Base-by-base conservation (phyloP, 2,113 vertebrate genomes). In the Neogale vison region DNA sequence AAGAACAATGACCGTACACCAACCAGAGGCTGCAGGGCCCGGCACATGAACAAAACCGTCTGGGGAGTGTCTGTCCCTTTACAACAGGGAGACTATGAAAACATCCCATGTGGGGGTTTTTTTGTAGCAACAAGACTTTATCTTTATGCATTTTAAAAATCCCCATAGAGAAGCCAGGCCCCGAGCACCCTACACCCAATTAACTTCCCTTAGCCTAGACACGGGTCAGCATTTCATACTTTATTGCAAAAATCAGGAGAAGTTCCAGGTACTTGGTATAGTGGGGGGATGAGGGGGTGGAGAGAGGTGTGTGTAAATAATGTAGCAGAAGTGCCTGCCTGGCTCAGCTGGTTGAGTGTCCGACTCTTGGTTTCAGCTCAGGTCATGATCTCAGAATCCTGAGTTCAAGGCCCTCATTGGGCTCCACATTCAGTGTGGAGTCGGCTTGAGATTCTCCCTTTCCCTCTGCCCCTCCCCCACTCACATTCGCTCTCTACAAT, bases 101-200 rank as follows among this genome's bases (percentile, higher is more conserved):
- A 96, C 47, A 80, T 50, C n/a, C 26, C 77, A n/a, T 1, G 0
- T 34, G n/a, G 26, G 26, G 57, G 23, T 61, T 47, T 42, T 24
- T 65, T 15, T 21, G 31, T 23, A n/a, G 55, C 50, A 91, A n/a
- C 31, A 71, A 85, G 59, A 47, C 50, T 93, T 89, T 96, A 95
- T 89, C 96, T 83, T 90, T 92, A 34, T 67, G 74, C 82, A 47
- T 69, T 93, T 87, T 1, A 61, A 42, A 95, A 83, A 63, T 59
- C 95, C 84, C 83, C 92, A 93, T 0, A 0, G 65, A 63, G 59
- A 69, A 59, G 69, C 67, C 61, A 36, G 72, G 61, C 34, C 17
- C 52, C 20, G 8, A 85, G 77, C 63, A 3, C 11, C 29, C 52
- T 26, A 65, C 8, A 63, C 29, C 57, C 39, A 52, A 55, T 34